phyloP scores from a whole-genome alignment of 1,140 invertebrate species.

The Teleogryllus occipitalis region DNA sequence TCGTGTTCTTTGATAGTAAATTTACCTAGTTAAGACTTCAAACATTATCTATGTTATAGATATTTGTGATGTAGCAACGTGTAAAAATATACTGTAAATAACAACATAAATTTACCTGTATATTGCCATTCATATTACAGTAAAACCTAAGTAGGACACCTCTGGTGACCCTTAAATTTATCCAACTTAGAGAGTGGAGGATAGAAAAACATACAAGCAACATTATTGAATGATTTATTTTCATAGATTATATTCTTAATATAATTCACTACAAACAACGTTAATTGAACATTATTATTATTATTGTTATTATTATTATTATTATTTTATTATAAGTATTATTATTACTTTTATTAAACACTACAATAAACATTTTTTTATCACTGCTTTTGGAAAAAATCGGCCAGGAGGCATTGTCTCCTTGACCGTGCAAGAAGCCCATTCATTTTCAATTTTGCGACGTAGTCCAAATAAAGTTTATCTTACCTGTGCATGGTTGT shows the following conservation, averaged over 20 bases:
- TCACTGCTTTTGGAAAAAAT: not conserved
- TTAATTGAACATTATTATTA: not conserved
- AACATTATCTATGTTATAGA: too few species aligned
- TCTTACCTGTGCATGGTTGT: not conserved
- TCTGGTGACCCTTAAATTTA: not conserved
- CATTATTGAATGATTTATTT: not conserved
- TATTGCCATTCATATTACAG: too few species aligned
- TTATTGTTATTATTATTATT: not conserved
- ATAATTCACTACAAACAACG: not conserved
- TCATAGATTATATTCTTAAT: constrained; percentile 1
- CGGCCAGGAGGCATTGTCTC: not conserved
- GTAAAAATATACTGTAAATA: too few species aligned
- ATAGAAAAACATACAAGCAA: not conserved
- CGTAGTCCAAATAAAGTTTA: not conserved
- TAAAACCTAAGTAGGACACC: constrained; percentile 6
- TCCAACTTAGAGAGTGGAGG: not conserved
- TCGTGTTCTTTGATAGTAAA: too few species aligned
- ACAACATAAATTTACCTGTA: too few species aligned
- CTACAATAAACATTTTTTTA: not conserved
- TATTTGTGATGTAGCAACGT: too few species aligned
- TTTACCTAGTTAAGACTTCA: too few species aligned
- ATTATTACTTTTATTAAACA: not conserved
- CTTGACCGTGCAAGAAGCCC: not conserved
- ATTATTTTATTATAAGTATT: too few species aligned
- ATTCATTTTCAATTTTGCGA: not conserved